These are phyloP conservation scores for Yponomeuta cagnagella DNA, from an alignment of 2,888 invertebrate genomes.

Conservation along the genomic window DNA sequence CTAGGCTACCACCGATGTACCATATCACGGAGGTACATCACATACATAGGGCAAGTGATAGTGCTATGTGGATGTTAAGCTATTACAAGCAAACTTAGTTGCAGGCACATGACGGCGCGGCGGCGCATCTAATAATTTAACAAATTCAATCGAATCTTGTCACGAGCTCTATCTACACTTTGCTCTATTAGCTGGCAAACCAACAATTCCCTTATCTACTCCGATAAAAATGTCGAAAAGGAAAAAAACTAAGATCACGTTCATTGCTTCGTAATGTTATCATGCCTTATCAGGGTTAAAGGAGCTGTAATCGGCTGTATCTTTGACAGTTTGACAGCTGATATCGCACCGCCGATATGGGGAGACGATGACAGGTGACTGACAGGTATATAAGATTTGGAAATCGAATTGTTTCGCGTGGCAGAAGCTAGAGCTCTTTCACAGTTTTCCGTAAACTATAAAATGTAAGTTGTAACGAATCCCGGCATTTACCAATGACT, in stretches of 20 bases:
- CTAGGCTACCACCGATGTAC: too few species aligned
- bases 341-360: conserved; percentile 29
- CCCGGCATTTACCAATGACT: too few species aligned
- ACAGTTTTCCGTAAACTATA: not conserved
- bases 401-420: not conserved
- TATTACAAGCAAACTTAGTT: too few species aligned
- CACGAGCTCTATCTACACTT: too few species aligned
- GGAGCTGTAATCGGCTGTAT: conserved; percentile 37
- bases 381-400: conserved; percentile 23
- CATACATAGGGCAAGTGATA: too few species aligned
- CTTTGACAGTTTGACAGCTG: conserved; percentile 51
- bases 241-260: not conserved
- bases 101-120: too few species aligned
- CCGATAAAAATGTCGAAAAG: not conserved
- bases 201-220: not conserved
- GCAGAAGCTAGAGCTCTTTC: not conserved
- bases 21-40: too few species aligned
- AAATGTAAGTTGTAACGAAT: too few species aligned
- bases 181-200: too few species aligned
- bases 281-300: conserved; percentile 11
- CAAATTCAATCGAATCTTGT: too few species aligned
- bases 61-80: too few species aligned
- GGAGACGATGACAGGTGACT: conserved; percentile 49
- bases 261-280: conserved; percentile 8
- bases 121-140: too few species aligned